Base-by-base conservation (phyloP, 2,113 vertebrate species). In the Aegotheles bennettii region DNA sequence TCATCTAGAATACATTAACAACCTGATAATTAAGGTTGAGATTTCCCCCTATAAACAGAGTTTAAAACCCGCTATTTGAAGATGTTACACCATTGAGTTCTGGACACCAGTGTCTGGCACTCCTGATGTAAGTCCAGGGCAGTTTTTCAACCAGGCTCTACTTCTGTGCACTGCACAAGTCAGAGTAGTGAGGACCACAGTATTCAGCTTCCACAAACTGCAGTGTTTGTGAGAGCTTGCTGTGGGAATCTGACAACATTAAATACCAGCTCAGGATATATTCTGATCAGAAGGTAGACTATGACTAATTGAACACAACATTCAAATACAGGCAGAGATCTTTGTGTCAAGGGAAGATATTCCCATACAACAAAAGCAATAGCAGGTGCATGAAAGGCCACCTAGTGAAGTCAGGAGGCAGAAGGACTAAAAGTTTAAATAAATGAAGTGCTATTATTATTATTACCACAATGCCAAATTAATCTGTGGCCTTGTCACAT, bases 51-150 rank as follows among this genome's bases (percentile, higher is more conserved):
- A 9, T 21, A 68, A 71, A 33, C 0, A 73, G 24, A n/a, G 4
- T 21, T 61, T 61, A 13, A 89, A 83, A 35, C 0, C 0, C 60
- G 12, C 10, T 74, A 1, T 77, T 78, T 64, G 36, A 80, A 48
- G 16, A 16, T 7, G 4, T 53, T 53, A 8, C 7, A 11, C 3
- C 1, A 0, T 47, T 79, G 68, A 31, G 9, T 35, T 69, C 47
- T 75, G 65, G 33, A 36, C 24, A 43, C 3, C 18, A 40, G 31
- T 12, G 5, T 16, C 33, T 83, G 50, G 20, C 28, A 9, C 16
- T 47, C 19, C 33, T 26, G 8, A 9, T 38, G 26, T 7, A 59
- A 83, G n/a, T 18, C 25, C n/a, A 67, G 35, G 36, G 26, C 17
- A 83, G 57, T 24, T 68, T 80, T 81, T 43, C 38, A 61, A 63